These are phyloP conservation scores for Falco naumanni DNA, from an alignment of 2,797 vertebrate genomes.

Conservation along the genomic window DNA sequence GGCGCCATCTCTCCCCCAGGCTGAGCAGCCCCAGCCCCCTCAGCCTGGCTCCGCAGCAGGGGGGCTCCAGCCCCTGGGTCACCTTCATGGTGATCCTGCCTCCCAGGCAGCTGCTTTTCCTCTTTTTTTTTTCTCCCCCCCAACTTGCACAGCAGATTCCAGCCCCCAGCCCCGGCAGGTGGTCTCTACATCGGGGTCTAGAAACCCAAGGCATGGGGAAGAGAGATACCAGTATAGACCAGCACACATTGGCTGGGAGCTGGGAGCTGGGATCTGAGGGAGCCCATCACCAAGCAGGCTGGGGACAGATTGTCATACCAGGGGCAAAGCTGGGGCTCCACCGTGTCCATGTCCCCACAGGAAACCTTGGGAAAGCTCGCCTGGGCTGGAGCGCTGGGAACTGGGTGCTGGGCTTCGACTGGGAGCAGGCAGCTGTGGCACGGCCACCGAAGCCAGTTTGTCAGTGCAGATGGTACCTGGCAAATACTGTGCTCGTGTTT, in stretches of 20 bases:
- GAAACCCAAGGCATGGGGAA: not conserved
- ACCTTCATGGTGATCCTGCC: not conserved
- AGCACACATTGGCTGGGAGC: not conserved
- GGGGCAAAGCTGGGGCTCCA: not conserved
- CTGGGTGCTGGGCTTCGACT: not conserved
- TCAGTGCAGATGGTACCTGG: not conserved
- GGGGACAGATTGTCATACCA: not conserved
- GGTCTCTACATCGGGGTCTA: not conserved
- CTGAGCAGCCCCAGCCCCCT: not conserved
- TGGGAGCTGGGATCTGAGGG: not conserved
- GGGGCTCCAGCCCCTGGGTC: not conserved
- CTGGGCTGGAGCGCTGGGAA: not conserved
- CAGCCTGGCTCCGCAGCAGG: not conserved
- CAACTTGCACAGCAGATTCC: accelerated
- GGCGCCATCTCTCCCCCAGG: not conserved
- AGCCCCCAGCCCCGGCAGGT: not conserved
- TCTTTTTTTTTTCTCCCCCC: not conserved
- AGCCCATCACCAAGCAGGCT: not conserved
- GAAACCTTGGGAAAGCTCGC: accelerated
- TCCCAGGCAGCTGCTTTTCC: not conserved
- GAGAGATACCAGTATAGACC: not conserved
- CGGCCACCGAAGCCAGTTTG: not conserved
- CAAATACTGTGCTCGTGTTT: not conserved
- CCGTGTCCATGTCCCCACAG: accelerated
- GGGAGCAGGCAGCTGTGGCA: not conserved